Percentiles rank a stretch among this genome's conserved stretches.
Evolutionary conservation across 2,113 vertebrate species (phyloP).

Genomic region (Gavia stellata): DNA sequence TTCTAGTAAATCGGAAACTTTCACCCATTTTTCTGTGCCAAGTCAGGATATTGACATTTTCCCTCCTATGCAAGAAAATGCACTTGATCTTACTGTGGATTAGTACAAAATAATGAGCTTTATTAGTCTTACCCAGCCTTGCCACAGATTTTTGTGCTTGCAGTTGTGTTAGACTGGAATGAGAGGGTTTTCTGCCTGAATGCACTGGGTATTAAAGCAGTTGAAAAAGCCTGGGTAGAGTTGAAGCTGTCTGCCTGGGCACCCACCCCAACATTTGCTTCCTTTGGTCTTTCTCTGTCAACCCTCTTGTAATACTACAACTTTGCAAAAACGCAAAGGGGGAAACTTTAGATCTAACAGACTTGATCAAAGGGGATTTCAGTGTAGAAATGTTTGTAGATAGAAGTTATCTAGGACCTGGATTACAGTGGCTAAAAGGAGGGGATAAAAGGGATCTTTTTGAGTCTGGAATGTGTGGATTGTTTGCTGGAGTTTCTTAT

Average conservation of each 20-base stretch:
- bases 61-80: not conserved
- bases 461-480: not conserved
- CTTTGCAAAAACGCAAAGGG: not conserved
- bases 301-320: not conserved
- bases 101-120: not conserved
- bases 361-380: not conserved
- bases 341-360: not conserved
- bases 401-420: not conserved
- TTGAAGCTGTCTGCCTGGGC: not conserved
- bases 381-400: not conserved
- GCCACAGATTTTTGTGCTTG: not conserved
- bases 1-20: not conserved
- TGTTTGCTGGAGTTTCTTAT: not conserved
- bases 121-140: not conserved
- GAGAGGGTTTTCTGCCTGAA: not conserved
- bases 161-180: not conserved
- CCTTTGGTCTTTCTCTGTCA: not conserved
- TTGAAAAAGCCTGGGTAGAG: not conserved
- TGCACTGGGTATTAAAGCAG: not conserved
- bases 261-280: not conserved
- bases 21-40: not conserved
- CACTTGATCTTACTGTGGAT: not conserved
- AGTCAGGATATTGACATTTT: not conserved
- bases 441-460: not conserved
- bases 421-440: not conserved